phyloP scores from a whole-genome alignment of 1,140 invertebrate genomes.

The Scaptomyza graminum region DNA sequence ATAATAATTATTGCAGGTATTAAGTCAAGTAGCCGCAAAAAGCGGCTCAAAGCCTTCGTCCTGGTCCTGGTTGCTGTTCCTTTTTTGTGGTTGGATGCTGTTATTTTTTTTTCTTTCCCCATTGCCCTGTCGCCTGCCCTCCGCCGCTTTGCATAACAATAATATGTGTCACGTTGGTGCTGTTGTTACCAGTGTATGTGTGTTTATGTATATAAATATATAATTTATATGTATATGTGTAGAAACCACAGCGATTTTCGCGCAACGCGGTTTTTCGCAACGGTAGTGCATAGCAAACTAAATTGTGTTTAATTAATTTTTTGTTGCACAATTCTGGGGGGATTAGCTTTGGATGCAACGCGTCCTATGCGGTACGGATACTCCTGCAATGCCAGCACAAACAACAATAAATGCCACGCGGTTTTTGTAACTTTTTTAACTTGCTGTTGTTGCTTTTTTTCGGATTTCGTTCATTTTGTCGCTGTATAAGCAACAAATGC shows the following conservation, averaged over 20 bases:
- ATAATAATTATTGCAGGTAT: constrained; percentile 82
- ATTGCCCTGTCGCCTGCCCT: constrained; percentile 42
- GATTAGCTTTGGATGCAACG: constrained; percentile 57
- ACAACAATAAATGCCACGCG: constrained; percentile 57
- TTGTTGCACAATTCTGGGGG: constrained; percentile 74
- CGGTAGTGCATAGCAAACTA: constrained; percentile 50
- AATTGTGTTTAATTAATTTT: constrained; percentile 81
- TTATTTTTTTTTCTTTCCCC: constrained; percentile 22
- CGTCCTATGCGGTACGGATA: constrained; percentile 19
- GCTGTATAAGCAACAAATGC: constrained; percentile 36
- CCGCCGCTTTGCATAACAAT: constrained; percentile 71
- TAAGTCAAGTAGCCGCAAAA: constrained; percentile 79
- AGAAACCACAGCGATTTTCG: constrained; percentile 72
- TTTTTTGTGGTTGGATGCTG: constrained; percentile 29
- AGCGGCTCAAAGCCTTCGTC: constrained; percentile 39
- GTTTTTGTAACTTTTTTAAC: constrained; percentile 18
- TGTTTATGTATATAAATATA: constrained; percentile 27
- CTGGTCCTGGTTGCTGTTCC: neutral
- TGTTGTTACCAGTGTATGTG: constrained; percentile 20
- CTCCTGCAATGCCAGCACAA: constrained; percentile 33
- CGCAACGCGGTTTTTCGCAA: constrained; percentile 68
- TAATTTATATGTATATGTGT: constrained; percentile 9
- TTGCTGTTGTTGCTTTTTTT: neutral
- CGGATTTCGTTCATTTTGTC: constrained; percentile 32
- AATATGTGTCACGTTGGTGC: constrained; percentile 55